phyloP scores from a whole-genome alignment of 2,797 vertebrate genomes.

The Clarias laeviceps region DNA sequence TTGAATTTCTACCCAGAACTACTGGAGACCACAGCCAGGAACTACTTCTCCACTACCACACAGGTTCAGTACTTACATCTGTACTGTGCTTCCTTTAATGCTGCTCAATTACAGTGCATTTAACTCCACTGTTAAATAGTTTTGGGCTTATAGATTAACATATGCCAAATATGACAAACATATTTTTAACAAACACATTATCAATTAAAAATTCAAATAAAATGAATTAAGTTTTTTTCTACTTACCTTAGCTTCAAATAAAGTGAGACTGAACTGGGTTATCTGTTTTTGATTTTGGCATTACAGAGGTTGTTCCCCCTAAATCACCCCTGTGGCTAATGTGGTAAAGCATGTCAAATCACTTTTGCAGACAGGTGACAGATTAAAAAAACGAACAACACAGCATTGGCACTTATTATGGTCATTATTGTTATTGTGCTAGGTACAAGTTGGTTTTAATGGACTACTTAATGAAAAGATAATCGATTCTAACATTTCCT shows the following conservation, averaged over 20 bases:
- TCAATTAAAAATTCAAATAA: not conserved
- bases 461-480: not conserved
- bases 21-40: slow-evolving; percentile 70
- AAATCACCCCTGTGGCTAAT: slow-evolving; percentile 15
- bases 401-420: not conserved
- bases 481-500: not conserved
- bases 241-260: not conserved
- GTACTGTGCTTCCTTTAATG: not conserved
- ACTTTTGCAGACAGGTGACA: not conserved
- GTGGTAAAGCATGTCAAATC: slow-evolving; percentile 31
- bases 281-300: slow-evolving; percentile 54
- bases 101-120: not conserved
- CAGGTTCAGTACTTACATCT: slow-evolving; percentile 70
- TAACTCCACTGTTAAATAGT: not conserved
- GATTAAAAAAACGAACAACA: not conserved
- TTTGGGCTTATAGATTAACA: not conserved
- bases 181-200: not conserved
- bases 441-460: slow-evolving; percentile 7
- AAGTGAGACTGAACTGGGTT: slow-evolving; percentile 39
- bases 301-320: slow-evolving; percentile 46
- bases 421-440: not conserved
- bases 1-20: slow-evolving; percentile 79
- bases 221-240: not conserved
- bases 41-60: slow-evolving; percentile 79
- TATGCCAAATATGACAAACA: not conserved